Percentiles rank a stretch among this genome's conserved stretches.
These are phyloP conservation scores for Globodera rostochiensis DNA, from an alignment of 1,140 invertebrate genomes.

Conservation along the genomic window DNA sequence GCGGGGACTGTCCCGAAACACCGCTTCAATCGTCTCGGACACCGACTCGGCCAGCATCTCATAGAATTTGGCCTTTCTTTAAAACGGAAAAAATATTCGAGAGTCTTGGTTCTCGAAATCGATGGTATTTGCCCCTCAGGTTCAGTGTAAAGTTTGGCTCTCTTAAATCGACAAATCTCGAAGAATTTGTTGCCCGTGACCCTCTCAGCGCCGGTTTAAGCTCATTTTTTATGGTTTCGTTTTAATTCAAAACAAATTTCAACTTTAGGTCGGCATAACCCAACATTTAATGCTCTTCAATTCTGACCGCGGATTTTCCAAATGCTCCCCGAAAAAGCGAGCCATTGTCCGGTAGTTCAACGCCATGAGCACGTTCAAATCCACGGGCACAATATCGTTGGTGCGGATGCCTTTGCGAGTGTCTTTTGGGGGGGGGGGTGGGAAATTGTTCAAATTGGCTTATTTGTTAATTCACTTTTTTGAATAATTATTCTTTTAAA, in stretches of 20 bases:
- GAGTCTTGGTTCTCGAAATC: too few relatives aligned
- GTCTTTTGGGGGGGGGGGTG: neutral
- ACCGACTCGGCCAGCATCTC: slow-evolving; percentile 20
- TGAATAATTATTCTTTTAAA: too few relatives aligned
- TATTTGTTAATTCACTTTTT: too few relatives aligned
- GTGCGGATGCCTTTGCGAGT: slow-evolving; percentile 34
- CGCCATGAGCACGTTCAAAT: slow-evolving; percentile 80
- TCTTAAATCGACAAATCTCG: too few relatives aligned
- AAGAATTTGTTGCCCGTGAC: too few relatives aligned
- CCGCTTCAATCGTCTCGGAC: slow-evolving; percentile 30
- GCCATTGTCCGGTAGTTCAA: slow-evolving; percentile 78
- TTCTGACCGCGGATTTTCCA: slow-evolving; percentile 4
- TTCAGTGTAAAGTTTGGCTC: too few relatives aligned
- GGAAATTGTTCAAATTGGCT: neutral
- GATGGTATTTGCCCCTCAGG: too few relatives aligned
- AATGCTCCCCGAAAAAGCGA: slow-evolving; percentile 66
- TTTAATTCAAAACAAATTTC: too few relatives aligned
- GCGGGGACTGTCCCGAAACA: slow-evolving; percentile 76
- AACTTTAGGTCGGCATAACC: neutral
- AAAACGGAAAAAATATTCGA: neutral
- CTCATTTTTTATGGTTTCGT: too few relatives aligned
- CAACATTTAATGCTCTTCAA: neutral
- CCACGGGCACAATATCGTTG: slow-evolving; percentile 77
- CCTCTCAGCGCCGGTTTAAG: too few relatives aligned
- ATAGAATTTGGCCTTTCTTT: slow-evolving; percentile 71